Base-by-base conservation (phyloP, 2,888 invertebrate genomes). In the Caenorhabditis sulstoni region DNA sequence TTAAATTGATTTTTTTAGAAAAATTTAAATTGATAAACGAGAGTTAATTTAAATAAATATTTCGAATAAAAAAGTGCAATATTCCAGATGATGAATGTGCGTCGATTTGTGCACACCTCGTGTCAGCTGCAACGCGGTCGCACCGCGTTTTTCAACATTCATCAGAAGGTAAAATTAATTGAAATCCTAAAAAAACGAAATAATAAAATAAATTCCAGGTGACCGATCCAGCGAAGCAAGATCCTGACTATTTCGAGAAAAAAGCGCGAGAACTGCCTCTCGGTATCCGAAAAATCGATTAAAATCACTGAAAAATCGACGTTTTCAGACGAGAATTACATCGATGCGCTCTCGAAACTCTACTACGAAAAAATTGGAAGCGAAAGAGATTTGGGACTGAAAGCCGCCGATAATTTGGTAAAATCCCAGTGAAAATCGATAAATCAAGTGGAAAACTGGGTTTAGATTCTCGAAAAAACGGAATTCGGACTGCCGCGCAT, bases 211-310 rank as follows among this genome's bases (percentile, higher is more conserved):
- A n/a, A 5, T 29, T 57, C 37, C 57, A 84, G 84, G 81, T 89
- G 23, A 87, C 85, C 11, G 89, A 89, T 61, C 89, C 89, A 9
- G 85, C 77, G 3, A 83, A 84, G 16, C 87, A 87, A 58, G 89
- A 89, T 71, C 85, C 85, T 0, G 87, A 89, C 18, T 89, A 83
- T 78, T 89, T 89, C 68, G 89, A 89, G 67, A 87, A 87, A 44
- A 79, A 83, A 44, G 89, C 89, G 5, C 76, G 83, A 16, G 81
- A 81, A 23, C 65, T 89, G 37, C 87, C 87, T 1, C 64, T 89
- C 4, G 88, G 89, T 88, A 29, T 20, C 53, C 23, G 4, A 7
- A 29, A 29, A 29, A 29, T 7, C 3, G 29, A 3, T 29, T 3
- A 29, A 29, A 29, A 5, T 29, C 4, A 29, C 29, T 29, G 29